Evolutionary conservation across 2,113 vertebrate species (phyloP), one percentile per base, ranked within the genome.

Genomic region (Cololabis saira): DNA sequence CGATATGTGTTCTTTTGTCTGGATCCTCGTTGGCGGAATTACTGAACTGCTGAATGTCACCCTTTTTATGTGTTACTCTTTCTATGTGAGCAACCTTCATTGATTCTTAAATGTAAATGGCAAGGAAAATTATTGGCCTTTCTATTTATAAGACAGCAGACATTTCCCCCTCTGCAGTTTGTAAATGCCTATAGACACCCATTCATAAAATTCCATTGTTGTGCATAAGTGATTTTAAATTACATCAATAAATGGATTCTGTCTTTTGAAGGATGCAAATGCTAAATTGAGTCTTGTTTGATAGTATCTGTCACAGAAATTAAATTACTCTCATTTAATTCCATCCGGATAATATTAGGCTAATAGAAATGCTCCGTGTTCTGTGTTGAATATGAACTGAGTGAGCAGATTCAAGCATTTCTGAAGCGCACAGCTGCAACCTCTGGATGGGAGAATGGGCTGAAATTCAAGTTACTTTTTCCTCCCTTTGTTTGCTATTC

Each of bases 291-390:
- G 80, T 76, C 57, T 81, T 58, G 71, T 87, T 76, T 74, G 81
- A 86, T 77, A 37, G 47, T 76, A 83, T 87, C 74, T 82, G 73
- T 80, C 80, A 80, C 41, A 70, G 70, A 80, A 80, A 84, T 85
- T 68, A 80, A 87, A 91, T 90, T 82, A 82, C 50, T 60, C 72
- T 66, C 60, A 60, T 75, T 83, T 90, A 85, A 90, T 90, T 85
- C 80, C 63, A 89, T 89, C 86, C 79, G 45, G 45, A 83, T 77
- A 77, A 81, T 90, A 85, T 87, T 84, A 40, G 65, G 54, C 76
- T 82, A 85, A 89, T 83, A 78, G 74, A 79, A 79, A 57, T 62
- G 71, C 56, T 14, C 12, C 7, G 59, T 18, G 67, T 51, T 42
- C 56, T 64, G 68, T 68, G 60, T 60, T 76, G 86, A 87, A 82